phyloP scores from a whole-genome alignment of 1,140 invertebrate genomes.

The Tribolium castaneum region DNA sequence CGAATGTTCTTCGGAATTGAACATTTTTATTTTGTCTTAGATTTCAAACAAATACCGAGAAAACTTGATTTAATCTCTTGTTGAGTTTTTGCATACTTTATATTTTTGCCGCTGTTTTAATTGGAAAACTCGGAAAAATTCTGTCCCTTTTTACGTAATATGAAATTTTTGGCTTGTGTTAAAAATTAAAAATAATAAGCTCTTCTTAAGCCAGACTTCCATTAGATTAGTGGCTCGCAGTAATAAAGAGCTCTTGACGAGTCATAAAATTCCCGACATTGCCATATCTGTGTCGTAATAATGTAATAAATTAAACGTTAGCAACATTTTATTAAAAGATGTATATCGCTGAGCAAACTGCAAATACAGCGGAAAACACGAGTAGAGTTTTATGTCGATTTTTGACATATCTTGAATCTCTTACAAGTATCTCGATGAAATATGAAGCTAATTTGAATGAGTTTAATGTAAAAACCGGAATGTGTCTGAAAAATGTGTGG shows the following conservation, averaged over 20 bases:
- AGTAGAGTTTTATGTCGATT: background rate
- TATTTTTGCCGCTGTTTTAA: background rate
- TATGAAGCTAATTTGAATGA: background rate
- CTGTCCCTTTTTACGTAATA: background rate
- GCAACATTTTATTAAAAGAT: background rate
- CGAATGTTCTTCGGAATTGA: background rate
- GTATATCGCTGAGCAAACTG: background rate
- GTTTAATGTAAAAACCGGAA: background rate
- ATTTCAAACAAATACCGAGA: background rate
- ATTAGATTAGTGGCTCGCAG: background rate
- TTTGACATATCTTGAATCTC: background rate
- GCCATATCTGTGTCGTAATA: background rate
- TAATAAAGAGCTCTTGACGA: background rate
- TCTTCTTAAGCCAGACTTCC: background rate
- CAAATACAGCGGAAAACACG: background rate
- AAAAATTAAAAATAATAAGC: background rate
- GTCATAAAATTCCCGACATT: background rate
- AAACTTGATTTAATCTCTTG: background rate
- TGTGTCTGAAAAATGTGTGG: conserved; percentile 4
- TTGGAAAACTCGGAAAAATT: background rate
- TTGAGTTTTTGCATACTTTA: background rate
- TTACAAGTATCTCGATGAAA: background rate
- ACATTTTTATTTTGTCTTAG: background rate
- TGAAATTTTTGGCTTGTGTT: too few species aligned
- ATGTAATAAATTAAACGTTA: background rate